Conservation (phyloP, 2,113 vertebrate genomes). For the Sinocyclocheilus maitianheensis region DNA sequence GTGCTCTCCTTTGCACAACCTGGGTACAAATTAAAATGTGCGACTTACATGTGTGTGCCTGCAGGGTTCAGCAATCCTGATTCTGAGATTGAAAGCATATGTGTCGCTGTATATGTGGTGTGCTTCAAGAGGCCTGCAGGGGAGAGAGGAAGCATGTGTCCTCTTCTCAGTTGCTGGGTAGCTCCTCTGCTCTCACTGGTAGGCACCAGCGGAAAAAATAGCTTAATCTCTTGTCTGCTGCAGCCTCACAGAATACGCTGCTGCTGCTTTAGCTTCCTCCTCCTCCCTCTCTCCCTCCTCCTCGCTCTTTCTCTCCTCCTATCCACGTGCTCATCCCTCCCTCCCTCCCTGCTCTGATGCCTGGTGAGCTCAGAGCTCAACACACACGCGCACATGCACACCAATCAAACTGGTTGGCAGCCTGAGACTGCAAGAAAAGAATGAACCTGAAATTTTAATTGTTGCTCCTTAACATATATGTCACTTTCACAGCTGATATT, state of each 20-base stretch:
- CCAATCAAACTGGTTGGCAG: neutral
- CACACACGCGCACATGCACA: neutral
- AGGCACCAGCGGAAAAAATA: constrained; percentile 61
- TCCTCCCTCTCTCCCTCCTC: constrained; percentile 44
- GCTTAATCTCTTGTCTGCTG: constrained; percentile 75
- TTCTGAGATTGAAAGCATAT: constrained; percentile 51
- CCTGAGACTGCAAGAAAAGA: neutral
- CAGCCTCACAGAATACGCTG: constrained; percentile 73
- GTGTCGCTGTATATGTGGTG: constrained; percentile 48
- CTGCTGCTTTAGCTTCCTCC: constrained; percentile 59
- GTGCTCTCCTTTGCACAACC: constrained; percentile 49
- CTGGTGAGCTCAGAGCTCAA: constrained; percentile 46
- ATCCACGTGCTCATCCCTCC: constrained; percentile 64
- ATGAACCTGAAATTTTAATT: constrained; percentile 4
- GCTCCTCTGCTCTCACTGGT: constrained; percentile 58
- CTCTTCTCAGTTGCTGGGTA: constrained; percentile 51
- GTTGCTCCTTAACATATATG: neutral
- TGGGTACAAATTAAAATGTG: constrained; percentile 43
- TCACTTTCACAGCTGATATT: neutral
- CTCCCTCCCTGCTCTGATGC: constrained; percentile 40
- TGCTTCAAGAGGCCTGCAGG: constrained; percentile 62
- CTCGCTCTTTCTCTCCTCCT: constrained; percentile 56
- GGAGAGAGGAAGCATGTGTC: constrained; percentile 57
- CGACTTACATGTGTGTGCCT: constrained; percentile 43
- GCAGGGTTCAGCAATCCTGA: constrained; percentile 57